Evolutionary conservation across 2,797 vertebrate genomes (phyloP).

Genomic region (Lepus townsendii): DNA sequence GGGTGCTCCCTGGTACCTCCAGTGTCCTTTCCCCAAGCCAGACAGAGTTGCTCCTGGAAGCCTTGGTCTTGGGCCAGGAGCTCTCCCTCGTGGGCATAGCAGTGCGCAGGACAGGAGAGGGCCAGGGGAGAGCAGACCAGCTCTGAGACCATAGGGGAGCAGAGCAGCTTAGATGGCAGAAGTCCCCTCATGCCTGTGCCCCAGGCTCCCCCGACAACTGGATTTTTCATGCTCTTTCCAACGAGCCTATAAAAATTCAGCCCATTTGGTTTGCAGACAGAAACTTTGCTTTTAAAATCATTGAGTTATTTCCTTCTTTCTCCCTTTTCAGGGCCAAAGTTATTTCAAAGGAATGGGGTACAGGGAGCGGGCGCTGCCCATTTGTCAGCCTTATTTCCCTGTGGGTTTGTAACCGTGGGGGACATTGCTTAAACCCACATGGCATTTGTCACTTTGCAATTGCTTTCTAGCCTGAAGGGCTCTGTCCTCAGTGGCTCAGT

Average conservation of each 20-base stretch:
- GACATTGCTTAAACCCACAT: conserved; percentile 74
- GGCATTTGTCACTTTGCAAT: conserved; percentile 77
- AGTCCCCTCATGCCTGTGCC: not conserved
- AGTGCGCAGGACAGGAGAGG: not conserved
- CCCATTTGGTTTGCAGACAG: conserved; percentile 78
- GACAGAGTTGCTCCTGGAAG: not conserved
- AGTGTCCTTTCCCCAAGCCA: too few relatives aligned
- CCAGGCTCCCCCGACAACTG: not conserved
- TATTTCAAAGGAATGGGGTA: conserved; percentile 71
- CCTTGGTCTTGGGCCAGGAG: not conserved
- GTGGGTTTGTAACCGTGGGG: conserved; percentile 64
- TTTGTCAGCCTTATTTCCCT: conserved; percentile 75
- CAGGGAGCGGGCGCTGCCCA: not conserved
- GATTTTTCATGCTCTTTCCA: conserved; percentile 73
- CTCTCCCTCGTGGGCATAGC: too few relatives aligned
- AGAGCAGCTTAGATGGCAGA: not conserved
- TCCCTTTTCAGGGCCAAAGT: conserved; percentile 63
- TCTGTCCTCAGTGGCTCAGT: conserved; percentile 56
- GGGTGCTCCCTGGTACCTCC: not conserved
- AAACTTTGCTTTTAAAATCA: conserved; percentile 79
- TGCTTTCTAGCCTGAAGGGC: conserved; percentile 77
- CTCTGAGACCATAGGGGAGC: accelerated
- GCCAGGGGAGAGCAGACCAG: too few relatives aligned
- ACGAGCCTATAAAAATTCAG: conserved; percentile 76
- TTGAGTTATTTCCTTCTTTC: conserved; percentile 75